A percentile compares a stretch with the other conserved stretches of the same genome.
These are phyloP conservation scores for Lordiphosa fenestrarum DNA, from an alignment of 2,888 invertebrate genomes.

Conservation along the genomic window DNA sequence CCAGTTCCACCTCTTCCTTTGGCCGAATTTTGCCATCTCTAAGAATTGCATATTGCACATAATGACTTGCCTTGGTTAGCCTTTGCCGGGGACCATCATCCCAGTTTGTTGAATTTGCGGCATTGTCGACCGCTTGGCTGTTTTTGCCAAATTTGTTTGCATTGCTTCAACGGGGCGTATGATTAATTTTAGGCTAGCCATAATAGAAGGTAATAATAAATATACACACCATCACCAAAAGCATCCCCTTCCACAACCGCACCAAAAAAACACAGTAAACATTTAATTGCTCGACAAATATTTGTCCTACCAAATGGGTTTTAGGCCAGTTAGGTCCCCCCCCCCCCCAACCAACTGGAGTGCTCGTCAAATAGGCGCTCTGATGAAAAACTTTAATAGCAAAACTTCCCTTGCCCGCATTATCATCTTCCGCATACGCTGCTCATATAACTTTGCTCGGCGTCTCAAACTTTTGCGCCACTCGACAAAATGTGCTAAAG, in stretches of 20 bases:
- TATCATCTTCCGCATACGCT: constrained; percentile 44
- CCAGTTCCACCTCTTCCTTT: too few relatives aligned
- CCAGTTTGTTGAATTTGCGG: constrained; percentile 13
- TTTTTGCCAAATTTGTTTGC: constrained; percentile 32
- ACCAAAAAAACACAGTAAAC: constrained; percentile 37
- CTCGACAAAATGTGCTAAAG: constrained; percentile 58
- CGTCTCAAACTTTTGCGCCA: constrained; percentile 49
- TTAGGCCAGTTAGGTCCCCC: background rate
- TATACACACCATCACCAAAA: background rate
- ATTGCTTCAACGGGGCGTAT: constrained; percentile 48
- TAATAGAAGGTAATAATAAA: constrained; percentile 19
- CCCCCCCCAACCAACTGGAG: constrained; percentile 24
- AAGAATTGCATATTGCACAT: constrained; percentile 22
- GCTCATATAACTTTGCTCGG: constrained; percentile 55
- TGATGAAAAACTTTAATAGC: constrained; percentile 50
- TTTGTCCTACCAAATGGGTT: constrained; percentile 52
- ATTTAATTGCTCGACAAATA: constrained; percentile 69
- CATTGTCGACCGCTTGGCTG: constrained; percentile 8
- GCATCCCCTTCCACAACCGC: background rate
- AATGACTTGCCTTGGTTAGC: constrained; percentile 10
- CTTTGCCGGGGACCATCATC: constrained; percentile 14
- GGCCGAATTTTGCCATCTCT: too few relatives aligned
- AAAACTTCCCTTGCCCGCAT: constrained; percentile 32
- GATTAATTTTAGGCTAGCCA: constrained; percentile 50
- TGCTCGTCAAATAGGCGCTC: constrained; percentile 51